Conservation (phyloP, 1,140 invertebrate genomes). For the Sogatella furcifera region DNA sequence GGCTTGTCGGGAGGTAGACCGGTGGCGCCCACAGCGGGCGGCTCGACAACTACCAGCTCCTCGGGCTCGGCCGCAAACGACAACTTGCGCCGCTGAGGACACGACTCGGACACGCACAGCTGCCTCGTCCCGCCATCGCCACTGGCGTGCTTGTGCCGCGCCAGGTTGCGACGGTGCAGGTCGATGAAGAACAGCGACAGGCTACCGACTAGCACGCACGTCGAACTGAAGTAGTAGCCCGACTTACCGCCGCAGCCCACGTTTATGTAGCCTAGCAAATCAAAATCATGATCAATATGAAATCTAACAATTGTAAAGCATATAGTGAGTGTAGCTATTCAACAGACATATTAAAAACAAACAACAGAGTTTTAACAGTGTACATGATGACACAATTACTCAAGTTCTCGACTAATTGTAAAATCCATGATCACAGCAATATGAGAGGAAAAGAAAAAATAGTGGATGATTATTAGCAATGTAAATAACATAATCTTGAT, state of each 20-base stretch:
- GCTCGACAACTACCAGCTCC: conserved; percentile 36
- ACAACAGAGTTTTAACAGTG: no score
- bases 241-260: conserved; percentile 57
- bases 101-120: conserved; percentile 43
- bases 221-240: conserved; percentile 73
- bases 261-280: conserved; percentile 60
- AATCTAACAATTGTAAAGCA: no score
- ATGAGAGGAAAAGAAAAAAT: no score
- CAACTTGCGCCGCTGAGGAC: conserved; percentile 41
- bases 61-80: conserved; percentile 49
- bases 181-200: conserved; percentile 69
- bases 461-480: no score
- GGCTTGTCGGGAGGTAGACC: conserved; percentile 39
- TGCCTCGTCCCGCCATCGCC: conserved; percentile 41
- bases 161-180: conserved; percentile 56
- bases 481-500: no score
- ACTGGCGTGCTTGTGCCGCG: conserved; percentile 48
- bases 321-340: no score
- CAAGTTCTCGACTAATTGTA: no score
- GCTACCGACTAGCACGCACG: conserved; percentile 61
- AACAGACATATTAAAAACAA: no score
- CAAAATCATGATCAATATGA: conserved; percentile 1
- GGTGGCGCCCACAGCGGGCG: conserved; percentile 8
- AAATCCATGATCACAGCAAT: no score
- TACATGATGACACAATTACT: no score